Conservation (phyloP, 2,113 vertebrate species). For the Actinemys pallida region DNA sequence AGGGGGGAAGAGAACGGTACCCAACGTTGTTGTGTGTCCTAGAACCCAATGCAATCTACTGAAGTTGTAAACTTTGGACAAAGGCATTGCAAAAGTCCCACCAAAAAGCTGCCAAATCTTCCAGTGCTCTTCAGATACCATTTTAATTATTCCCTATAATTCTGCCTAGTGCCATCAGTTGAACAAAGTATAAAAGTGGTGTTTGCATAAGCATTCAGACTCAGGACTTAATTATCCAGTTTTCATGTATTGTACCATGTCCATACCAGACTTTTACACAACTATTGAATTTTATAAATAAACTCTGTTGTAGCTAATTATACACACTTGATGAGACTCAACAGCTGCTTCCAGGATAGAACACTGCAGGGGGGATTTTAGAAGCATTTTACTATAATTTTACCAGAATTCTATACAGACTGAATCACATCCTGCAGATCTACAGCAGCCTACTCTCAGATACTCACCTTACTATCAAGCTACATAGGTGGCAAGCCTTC, state of each 20-base stretch:
- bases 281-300: background rate
- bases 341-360: background rate
- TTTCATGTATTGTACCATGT: background rate
- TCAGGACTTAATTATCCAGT: background rate
- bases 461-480: background rate
- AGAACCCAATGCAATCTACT: no score
- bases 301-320: fast-evolving
- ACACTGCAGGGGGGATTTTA: background rate
- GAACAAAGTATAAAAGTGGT: background rate
- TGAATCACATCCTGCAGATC: background rate
- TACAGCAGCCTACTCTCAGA: background rate
- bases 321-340: background rate
- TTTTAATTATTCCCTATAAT: no score
- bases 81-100: no score
- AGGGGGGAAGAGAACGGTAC: no score
- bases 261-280: background rate
- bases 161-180: no score
- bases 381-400: background rate
- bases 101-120: no score
- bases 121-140: no score
- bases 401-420: background rate
- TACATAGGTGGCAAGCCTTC: background rate
- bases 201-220: background rate
- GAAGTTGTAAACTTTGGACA: no score
- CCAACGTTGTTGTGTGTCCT: no score